phyloP scores from a whole-genome alignment of 2,888 invertebrate genomes.

The Orgyia antiqua region DNA sequence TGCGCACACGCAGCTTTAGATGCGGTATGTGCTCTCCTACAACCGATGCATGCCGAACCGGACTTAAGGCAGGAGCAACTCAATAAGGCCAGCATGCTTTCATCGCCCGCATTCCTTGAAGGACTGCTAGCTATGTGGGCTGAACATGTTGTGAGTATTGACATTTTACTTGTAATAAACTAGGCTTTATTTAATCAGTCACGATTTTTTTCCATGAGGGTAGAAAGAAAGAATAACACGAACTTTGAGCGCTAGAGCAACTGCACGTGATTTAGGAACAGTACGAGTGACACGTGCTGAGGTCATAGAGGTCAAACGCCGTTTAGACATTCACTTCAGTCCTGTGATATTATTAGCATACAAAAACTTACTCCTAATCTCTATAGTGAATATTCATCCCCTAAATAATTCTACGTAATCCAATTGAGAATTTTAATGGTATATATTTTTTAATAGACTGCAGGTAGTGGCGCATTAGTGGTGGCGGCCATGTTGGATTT shows the following conservation, averaged over 20 bases:
- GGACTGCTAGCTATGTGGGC: constrained; percentile 97
- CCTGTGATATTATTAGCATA: too few species aligned
- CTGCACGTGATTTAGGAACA: too few species aligned
- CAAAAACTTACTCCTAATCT: too few species aligned
- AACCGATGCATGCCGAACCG: constrained; percentile 98
- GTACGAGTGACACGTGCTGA: too few species aligned
- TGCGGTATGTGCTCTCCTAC: constrained; percentile 98
- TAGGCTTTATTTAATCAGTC: neutral
- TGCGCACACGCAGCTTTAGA: constrained; percentile 98
- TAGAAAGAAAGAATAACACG: too few species aligned
- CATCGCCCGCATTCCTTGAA: constrained; percentile 94
- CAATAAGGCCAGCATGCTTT: constrained; percentile 96
- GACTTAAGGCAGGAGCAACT: constrained; percentile 98
- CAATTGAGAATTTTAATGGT: neutral
- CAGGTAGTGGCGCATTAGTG: constrained; percentile 96
- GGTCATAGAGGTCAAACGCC: too few species aligned
- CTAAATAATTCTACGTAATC: too few species aligned
- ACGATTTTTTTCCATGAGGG: too few species aligned
- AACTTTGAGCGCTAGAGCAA: too few species aligned
- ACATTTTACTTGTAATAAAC: too few species aligned
- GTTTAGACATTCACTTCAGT: too few species aligned
- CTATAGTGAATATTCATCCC: too few species aligned
- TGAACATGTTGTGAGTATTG: constrained; percentile 88
- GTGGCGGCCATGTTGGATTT: constrained; percentile 99
- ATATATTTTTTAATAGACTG: constrained; percentile 81